Conservation (phyloP, 2,888 invertebrate genomes). For the Dorcus hopei region DNA sequence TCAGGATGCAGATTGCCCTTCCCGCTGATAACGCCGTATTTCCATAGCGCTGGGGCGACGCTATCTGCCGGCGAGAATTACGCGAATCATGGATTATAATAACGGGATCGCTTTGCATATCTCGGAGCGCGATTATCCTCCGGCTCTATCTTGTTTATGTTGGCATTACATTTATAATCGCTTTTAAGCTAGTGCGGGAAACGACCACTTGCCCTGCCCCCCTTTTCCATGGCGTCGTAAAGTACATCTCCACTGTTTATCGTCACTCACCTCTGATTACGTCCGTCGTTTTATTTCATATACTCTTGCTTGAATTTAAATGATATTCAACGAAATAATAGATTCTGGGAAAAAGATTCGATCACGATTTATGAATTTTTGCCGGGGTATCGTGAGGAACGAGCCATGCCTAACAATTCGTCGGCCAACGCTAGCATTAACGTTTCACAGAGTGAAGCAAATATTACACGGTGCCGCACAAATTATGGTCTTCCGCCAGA, state of each 20-base stretch:
- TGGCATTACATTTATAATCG: conserved; percentile 40
- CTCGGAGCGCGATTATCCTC: conserved; percentile 45
- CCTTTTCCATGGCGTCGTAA: conserved; percentile 30
- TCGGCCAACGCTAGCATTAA: conserved; percentile 32
- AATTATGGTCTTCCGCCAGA: conserved; percentile 47
- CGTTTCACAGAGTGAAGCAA: conserved; percentile 42
- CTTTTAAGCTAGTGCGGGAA: conserved; percentile 32
- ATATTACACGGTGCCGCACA: conserved; percentile 45
- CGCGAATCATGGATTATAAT: conserved; percentile 50
- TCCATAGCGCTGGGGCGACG: conserved; percentile 25
- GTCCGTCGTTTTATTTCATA: not conserved
- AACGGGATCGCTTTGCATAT: conserved; percentile 50
- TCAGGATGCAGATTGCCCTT: conserved; percentile 26
- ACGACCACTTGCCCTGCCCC: conserved; percentile 27
- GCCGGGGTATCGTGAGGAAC: not conserved
- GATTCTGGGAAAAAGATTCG: no score
- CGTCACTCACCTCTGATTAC: not conserved
- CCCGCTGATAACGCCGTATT: conserved; percentile 27
- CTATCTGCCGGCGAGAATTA: conserved; percentile 42
- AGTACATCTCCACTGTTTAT: conserved; percentile 18
- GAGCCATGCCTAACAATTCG: conserved; percentile 23
- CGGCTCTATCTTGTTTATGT: conserved; percentile 46
- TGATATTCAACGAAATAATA: no score
- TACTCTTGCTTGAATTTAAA: not conserved
- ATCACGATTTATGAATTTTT: conserved; percentile 18